These are phyloP conservation scores for Zophobas atratus DNA, from an alignment of 1,140 invertebrate genomes.

Conservation along the genomic window DNA sequence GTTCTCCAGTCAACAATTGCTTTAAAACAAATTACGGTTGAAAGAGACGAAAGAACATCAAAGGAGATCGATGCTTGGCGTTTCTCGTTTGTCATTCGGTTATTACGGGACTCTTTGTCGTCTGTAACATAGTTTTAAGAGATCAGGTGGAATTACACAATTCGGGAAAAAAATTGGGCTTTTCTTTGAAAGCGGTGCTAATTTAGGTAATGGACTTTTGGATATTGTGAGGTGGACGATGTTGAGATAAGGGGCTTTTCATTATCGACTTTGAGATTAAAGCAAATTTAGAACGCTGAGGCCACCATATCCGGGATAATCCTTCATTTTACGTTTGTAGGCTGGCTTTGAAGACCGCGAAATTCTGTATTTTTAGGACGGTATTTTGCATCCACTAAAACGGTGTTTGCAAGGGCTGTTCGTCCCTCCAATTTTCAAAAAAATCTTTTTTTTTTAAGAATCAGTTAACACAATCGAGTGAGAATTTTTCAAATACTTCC, in stretches of 20 bases:
- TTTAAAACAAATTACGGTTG: conserved; percentile 23
- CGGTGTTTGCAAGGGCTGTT: no score
- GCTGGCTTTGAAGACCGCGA: no score
- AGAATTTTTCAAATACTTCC: no score
- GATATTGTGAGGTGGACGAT: background rate
- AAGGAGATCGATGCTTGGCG: conserved; percentile 7
- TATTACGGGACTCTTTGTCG: background rate
- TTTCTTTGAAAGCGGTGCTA: background rate
- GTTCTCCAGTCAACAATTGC: background rate
- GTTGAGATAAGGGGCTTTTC: background rate
- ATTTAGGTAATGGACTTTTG: conserved; percentile 1
- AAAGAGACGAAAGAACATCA: conserved; percentile 1
- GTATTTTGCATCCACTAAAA: no score
- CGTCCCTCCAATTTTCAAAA: no score
- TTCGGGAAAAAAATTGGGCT: background rate
- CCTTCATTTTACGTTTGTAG: no score
- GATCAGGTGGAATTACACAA: no score
- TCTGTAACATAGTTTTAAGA: background rate
- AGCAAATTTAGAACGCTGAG: no score
- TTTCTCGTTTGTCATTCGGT: background rate
- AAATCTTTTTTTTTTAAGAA: no score
- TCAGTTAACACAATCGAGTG: no score
- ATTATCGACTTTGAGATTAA: conserved; percentile 1
- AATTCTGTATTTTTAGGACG: no score
- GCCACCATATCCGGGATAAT: no score